These are phyloP conservation scores for Mareca penelope DNA, from an alignment of 2,797 vertebrate species.

Conservation along the genomic window DNA sequence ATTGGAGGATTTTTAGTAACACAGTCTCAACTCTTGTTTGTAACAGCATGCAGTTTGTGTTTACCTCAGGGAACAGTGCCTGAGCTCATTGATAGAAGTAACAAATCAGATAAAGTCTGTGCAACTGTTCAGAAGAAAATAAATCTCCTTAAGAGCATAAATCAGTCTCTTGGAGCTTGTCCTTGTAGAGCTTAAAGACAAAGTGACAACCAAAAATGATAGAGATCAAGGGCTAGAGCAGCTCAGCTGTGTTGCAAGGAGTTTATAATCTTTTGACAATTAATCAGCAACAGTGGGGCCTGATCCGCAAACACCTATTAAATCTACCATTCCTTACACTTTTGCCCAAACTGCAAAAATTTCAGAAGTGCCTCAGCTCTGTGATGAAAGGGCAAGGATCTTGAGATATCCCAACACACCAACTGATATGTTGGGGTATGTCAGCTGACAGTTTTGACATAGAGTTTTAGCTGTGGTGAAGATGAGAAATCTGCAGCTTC, in stretches of 20 bases:
- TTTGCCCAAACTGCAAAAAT: not conserved
- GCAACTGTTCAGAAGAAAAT: not conserved
- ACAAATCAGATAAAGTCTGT: not conserved
- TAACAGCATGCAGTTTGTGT: not conserved
- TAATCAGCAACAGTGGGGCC: not conserved
- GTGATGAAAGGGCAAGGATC: not conserved
- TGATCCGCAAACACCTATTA: not conserved
- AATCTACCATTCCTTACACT: not conserved
- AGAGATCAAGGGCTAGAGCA: not conserved
- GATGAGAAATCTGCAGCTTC: not conserved
- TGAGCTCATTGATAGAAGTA: not conserved
- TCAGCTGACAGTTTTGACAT: not conserved
- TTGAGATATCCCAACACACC: not conserved
- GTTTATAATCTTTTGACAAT: not conserved
- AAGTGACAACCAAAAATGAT: not conserved
- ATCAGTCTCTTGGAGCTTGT: not conserved
- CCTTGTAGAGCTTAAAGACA: constrained; percentile 12
- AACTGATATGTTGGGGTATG: not conserved
- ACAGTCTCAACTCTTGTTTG: not conserved
- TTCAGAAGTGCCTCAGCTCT: not conserved
- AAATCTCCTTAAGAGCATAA: constrained; percentile 13
- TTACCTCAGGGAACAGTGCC: not conserved
- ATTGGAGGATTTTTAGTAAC: not conserved
- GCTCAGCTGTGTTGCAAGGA: not conserved
- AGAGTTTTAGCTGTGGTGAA: not conserved